Conservation (phyloP, 1,140 invertebrate species). For the Eumaeus atala region DNA sequence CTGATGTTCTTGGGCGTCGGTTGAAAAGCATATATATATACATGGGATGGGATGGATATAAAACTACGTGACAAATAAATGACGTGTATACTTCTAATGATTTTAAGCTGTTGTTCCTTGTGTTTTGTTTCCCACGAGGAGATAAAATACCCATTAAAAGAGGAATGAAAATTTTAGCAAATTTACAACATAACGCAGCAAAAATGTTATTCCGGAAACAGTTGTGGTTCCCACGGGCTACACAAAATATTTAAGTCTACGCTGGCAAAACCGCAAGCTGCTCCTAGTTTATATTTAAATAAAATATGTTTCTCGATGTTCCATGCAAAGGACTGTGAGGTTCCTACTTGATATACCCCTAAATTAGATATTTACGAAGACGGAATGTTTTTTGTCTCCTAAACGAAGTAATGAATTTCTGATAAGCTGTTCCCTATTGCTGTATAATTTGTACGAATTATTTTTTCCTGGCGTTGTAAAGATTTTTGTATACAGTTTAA, state of each 20-base stretch:
- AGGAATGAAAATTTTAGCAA: too few species aligned
- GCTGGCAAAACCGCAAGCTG: not conserved
- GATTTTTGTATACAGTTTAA: too few species aligned
- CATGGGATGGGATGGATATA: too few species aligned
- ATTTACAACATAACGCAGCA: too few species aligned
- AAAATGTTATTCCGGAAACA: too few species aligned
- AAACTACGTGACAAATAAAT: too few species aligned
- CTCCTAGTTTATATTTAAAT: not conserved
- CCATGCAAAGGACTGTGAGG: not conserved
- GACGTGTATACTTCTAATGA: too few species aligned
- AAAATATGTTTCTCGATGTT: not conserved
- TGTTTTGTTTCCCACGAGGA: too few species aligned
- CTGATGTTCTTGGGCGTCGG: too few species aligned
- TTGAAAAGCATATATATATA: too few species aligned
- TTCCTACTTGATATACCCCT: not conserved
- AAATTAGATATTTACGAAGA: constrained; percentile 42
- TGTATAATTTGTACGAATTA: constrained; percentile 5
- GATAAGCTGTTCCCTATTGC: constrained; percentile 26
- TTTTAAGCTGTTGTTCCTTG: too few species aligned
- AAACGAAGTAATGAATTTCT: constrained; percentile 44
- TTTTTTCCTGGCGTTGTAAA: not conserved
- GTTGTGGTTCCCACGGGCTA: not conserved
- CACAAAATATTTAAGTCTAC: constrained; percentile 1
- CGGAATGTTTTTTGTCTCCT: constrained; percentile 37
- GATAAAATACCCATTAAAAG: too few species aligned